Percentiles rank a stretch among this genome's conserved stretches.
Conservation (phyloP, 2,113 vertebrate species). For the Herpetotheres cachinnans region DNA sequence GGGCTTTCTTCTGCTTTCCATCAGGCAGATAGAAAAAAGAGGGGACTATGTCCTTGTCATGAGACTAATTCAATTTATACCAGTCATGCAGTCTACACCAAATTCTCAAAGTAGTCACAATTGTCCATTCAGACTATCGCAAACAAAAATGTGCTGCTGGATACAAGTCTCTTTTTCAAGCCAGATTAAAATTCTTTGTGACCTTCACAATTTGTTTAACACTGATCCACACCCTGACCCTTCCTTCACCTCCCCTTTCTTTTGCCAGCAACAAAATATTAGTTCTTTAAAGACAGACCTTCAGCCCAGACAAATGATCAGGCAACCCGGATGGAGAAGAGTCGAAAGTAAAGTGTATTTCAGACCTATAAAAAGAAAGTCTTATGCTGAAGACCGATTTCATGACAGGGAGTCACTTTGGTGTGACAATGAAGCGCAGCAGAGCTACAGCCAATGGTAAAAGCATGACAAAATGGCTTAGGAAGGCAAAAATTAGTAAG, state of each 20-base stretch:
- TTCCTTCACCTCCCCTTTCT: slow-evolving; percentile 15
- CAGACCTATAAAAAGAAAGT: neutral
- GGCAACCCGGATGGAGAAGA: neutral
- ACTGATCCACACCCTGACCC: slow-evolving; percentile 29
- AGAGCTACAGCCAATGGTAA: neutral
- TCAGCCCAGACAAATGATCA: slow-evolving; percentile 37
- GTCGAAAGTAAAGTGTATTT: neutral
- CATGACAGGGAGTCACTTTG: neutral
- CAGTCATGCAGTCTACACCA: slow-evolving; percentile 69
- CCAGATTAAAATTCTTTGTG: slow-evolving; percentile 35
- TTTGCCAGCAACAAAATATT: slow-evolving; percentile 42
- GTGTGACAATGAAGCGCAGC: neutral
- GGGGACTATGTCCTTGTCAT: slow-evolving; percentile 66
- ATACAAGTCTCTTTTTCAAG: slow-evolving; percentile 48
- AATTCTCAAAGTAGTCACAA: slow-evolving; percentile 50
- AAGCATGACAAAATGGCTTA: neutral
- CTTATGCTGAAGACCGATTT: neutral
- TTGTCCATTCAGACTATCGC: slow-evolving; percentile 30
- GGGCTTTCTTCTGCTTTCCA: slow-evolving; percentile 73
- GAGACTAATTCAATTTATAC: slow-evolving; percentile 74
- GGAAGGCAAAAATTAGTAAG: neutral
- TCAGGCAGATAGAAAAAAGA: slow-evolving; percentile 61
- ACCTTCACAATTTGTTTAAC: slow-evolving; percentile 56
- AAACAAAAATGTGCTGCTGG: slow-evolving; percentile 44
- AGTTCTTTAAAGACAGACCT: slow-evolving; percentile 44